phyloP scores from a whole-genome alignment of 2,113 vertebrate species.

The Sinocyclocheilus rhinocerous region DNA sequence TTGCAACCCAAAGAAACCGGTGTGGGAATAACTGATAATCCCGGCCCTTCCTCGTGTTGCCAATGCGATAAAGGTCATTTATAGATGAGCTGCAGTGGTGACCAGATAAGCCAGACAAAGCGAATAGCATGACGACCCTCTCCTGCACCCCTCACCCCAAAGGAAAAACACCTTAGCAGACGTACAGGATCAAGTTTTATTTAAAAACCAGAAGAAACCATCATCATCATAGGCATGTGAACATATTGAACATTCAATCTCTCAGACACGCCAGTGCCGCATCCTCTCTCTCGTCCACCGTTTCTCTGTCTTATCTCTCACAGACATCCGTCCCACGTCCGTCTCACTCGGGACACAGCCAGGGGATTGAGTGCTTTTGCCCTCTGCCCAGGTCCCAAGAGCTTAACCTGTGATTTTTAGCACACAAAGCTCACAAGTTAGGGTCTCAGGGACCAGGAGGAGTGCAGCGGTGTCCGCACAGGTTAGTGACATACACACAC shows the following conservation, averaged over 20 bases:
- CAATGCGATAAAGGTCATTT: too few species aligned
- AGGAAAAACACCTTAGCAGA: constrained; percentile 39
- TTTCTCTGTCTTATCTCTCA: background rate
- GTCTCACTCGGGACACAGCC: constrained; percentile 1
- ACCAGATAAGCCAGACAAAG: constrained; percentile 23
- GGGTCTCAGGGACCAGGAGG: constrained; percentile 99
- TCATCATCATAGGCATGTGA: constrained; percentile 6
- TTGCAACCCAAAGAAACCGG: background rate
- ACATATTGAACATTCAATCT: constrained; percentile 12
- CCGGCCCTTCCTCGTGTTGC: background rate
- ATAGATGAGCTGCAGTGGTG: background rate
- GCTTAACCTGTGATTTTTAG: constrained; percentile 99
- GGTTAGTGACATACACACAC: constrained; percentile 52
- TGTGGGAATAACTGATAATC: background rate
- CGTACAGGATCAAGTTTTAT: constrained; percentile 37
- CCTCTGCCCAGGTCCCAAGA: constrained; percentile 99
- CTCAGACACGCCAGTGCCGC: background rate
- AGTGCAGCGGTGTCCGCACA: constrained; percentile 82
- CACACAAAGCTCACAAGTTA: constrained; percentile 99
- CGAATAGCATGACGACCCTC: background rate
- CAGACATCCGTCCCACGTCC: constrained; percentile 7
- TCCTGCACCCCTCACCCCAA: constrained; percentile 27
- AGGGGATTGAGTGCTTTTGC: constrained; percentile 86
- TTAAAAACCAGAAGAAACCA: constrained; percentile 20
- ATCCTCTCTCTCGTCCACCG: background rate